These are phyloP conservation scores for Zapornia atra DNA, from an alignment of 2,113 vertebrate genomes.

Conservation along the genomic window DNA sequence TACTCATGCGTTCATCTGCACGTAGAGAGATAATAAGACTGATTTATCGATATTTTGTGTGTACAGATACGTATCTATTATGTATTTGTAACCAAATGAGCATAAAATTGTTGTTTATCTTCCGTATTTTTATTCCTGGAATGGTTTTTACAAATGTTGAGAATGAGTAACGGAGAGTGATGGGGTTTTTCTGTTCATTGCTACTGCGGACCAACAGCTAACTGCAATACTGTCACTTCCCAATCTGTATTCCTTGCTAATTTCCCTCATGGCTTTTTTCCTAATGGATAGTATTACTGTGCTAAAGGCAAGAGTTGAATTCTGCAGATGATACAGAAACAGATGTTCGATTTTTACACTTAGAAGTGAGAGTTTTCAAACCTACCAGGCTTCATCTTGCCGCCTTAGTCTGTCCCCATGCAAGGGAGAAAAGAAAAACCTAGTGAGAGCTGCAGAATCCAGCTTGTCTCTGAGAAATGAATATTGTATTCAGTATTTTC, in stretches of 20 bases:
- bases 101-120: background rate
- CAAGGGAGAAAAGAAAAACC: accelerated
- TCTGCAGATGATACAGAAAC: background rate
- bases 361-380: background rate
- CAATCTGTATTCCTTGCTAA: background rate
- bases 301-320: background rate
- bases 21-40: background rate
- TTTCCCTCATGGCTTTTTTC: background rate
- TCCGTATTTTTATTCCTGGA: background rate
- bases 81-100: background rate
- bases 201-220: background rate
- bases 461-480: background rate
- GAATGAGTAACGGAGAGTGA: background rate
- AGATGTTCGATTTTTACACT: background rate
- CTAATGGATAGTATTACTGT: background rate
- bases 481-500: background rate
- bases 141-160: background rate
- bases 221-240: background rate
- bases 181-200: background rate
- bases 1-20: background rate
- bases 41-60: background rate
- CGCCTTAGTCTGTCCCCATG: background rate
- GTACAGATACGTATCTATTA: background rate
- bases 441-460: background rate
- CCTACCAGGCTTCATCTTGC: background rate